phyloP scores from a whole-genome alignment of 1,140 invertebrate species.

The Rhyacophila brunnea region DNA sequence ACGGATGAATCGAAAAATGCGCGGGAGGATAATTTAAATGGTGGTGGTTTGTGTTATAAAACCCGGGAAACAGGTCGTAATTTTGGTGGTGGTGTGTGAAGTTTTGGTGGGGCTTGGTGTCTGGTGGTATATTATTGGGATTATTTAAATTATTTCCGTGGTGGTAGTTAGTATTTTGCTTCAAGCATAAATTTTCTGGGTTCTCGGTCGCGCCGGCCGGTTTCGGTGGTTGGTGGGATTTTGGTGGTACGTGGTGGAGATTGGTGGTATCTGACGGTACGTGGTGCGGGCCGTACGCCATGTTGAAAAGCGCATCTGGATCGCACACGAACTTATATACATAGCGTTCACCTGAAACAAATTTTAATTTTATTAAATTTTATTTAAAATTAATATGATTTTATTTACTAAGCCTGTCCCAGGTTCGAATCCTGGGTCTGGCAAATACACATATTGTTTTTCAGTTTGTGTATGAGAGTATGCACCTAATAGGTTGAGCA shows the following conservation, averaged over 20 bases:
- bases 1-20: slow-evolving; percentile 12
- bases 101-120: background rate
- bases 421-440: too few relatives aligned
- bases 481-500: too few relatives aligned
- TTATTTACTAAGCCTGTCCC: too few relatives aligned
- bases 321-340: slow-evolving; percentile 96
- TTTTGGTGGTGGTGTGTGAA: slow-evolving; percentile 21
- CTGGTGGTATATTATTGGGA: background rate
- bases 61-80: slow-evolving; percentile 25
- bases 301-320: slow-evolving; percentile 87
- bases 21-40: slow-evolving; percentile 12
- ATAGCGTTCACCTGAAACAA: slow-evolving; percentile 78
- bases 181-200: slow-evolving; percentile 28
- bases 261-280: background rate
- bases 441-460: too few relatives aligned
- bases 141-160: slow-evolving; percentile 5
- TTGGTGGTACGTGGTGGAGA: background rate
- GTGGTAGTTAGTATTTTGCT: slow-evolving; percentile 8
- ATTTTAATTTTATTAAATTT: too few relatives aligned
- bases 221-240: slow-evolving; percentile 5
- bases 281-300: slow-evolving; percentile 58
- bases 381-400: too few relatives aligned
- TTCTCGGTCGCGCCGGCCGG: slow-evolving; percentile 12
- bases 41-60: slow-evolving; percentile 14
- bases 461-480: too few relatives aligned